Evolutionary conservation across 2,113 vertebrate genomes (phyloP), one percentile per base, ranked within the genome.

Genomic region (Piliocolobus tephrosceles): DNA sequence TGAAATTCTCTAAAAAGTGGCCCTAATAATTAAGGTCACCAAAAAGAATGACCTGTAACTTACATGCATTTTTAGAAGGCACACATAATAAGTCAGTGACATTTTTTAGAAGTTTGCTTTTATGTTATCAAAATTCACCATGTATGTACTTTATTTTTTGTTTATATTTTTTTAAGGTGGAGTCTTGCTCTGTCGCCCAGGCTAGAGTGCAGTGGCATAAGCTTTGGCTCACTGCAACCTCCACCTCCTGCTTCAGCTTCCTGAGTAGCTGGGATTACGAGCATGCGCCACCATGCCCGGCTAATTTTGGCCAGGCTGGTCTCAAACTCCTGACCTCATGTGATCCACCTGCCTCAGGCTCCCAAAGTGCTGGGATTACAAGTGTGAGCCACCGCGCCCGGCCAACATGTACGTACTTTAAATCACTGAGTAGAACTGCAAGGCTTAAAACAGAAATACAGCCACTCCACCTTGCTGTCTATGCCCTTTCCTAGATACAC

Each of bases 1-100:
- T 92, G 23, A 92, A 96, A 90, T 89, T 92, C 55, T 96, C 23
- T 83, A 38, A 94, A 92, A 94, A 78, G 38, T 2, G 61, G 20
- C 16, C n/a, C 61, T 22, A 57, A 50, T 45, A 92, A 94, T 83
- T 90, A 93, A 95, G 38, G 43, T 66, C 35, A 94, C 25, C 32
- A 94, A 90, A 93, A 94, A 85, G 72, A 82, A 72, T 76, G 32
- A 83, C 18, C 68, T 83, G 81, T 92, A 92, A 38, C 0, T 17
- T 17, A 72, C 22, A 85, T 32, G 16, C 13, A 80, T 75, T 87
- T 90, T 79, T 82, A 95, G 61, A 97, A 90, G 17, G 6, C 1
- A 38, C 73, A 88, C 32, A 57, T 80, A 88, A 70, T 92, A 92
- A 61, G 23, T 43, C n/a, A 78, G 10, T 52, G 50, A 91, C 55